Conservation (phyloP, 2,888 invertebrate genomes). For the Philereme vetulata region DNA sequence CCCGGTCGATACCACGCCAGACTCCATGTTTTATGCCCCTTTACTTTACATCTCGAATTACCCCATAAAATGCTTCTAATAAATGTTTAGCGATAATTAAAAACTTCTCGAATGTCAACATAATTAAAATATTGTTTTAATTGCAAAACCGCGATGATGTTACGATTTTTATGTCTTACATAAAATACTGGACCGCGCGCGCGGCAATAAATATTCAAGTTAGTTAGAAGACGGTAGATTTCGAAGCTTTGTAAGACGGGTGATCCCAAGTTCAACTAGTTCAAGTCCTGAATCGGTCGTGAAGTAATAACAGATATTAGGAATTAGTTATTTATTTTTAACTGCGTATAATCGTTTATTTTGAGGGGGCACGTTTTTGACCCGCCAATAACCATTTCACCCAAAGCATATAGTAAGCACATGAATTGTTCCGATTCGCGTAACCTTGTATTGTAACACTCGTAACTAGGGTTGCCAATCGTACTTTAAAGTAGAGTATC, state of each 20-base stretch:
- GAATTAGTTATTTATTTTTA: no score
- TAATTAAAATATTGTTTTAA: conserved; percentile 20
- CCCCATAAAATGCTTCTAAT: conserved; percentile 67
- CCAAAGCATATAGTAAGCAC: no score
- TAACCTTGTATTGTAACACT: no score
- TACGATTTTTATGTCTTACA: conserved; percentile 8
- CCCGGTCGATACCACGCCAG: conserved; percentile 80
- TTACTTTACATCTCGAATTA: conserved; percentile 74
- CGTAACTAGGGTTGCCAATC: no score
- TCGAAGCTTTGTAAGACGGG: not conserved
- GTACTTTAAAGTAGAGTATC: no score
- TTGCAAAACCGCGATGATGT: conserved; percentile 11
- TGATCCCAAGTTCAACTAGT: conserved; percentile 18
- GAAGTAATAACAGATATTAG: not conserved
- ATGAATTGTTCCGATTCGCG: no score
- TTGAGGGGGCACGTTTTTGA: not conserved
- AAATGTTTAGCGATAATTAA: conserved; percentile 48
- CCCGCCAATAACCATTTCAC: no score
- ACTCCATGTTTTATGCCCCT: conserved; percentile 81
- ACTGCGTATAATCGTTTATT: not conserved
- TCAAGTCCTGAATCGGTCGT: conserved; percentile 11
- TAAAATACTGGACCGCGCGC: conserved; percentile 8
- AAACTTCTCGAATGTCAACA: conserved; percentile 14
- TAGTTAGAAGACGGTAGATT: conserved; percentile 3
- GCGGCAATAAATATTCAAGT: conserved; percentile 19